Base-by-base conservation (phyloP, 2,888 invertebrate genomes). In the Coelinius sp. region DNA sequence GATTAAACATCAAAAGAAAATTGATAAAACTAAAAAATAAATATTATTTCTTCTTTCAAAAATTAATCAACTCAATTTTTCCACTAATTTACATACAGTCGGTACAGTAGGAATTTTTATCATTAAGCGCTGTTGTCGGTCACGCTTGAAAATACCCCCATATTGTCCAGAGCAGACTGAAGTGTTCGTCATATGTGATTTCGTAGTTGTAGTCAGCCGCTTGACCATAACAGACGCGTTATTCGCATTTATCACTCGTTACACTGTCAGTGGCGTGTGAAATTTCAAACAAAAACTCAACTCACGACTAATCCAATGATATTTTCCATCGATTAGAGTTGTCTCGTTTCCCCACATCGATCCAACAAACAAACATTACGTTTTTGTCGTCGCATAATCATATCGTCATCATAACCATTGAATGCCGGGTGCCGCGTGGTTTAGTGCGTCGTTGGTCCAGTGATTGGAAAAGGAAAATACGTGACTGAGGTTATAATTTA, bases 371-470 rank as follows among this genome's bases (percentile, higher is more conserved):
- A 62, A 10, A 7, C 14, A 22, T 3, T 66, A 10, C 12, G 7
- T 35, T 35, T 10, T 10, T 35, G 7, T 35, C 10, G 1, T 1
- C 8, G n/a, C 4, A 41, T 41, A 41, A 41, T n/a, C 12, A 25
- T 17, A 44, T 46, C 12, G 38, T 35, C n/a, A 12, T 64, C 20
- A 24, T 22, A 41, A 64, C 64, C 49, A 46, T 31, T 27, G n/a
- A 12, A 35, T n/a, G 38, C 41, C 68, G 41, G 68, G 14, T 31
- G 49, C 35, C 53, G 35, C 27, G 67, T 56, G 41, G n/a, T 49
- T 22, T 31, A n/a, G 41, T 38, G 35, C 38, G 66, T 67, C 31
- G 20, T 65, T 46, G 31, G 25, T 66, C 17, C 14, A 31, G 35
- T 38, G 41, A 41, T 12, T 41, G 41, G 1, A 41, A n/a, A n/a